Evolutionary conservation across 2,113 vertebrate genomes (phyloP).

Genomic region (Rhea americana): DNA sequence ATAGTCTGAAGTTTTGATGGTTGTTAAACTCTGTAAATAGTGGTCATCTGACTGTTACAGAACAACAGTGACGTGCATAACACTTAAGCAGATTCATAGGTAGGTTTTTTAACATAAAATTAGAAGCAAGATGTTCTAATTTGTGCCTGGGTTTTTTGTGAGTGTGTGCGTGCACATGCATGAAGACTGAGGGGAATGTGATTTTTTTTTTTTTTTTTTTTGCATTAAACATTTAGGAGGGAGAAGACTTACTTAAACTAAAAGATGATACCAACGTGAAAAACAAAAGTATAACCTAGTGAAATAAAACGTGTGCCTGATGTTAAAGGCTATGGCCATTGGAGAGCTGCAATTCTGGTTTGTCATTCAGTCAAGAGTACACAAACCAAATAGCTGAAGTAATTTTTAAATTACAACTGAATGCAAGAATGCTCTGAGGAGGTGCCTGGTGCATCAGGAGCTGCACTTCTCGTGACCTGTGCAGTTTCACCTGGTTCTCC

Average conservation of each 20-base stretch:
- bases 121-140: neutral
- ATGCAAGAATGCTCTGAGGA: neutral
- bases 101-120: neutral
- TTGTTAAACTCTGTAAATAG: neutral
- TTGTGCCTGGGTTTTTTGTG: neutral
- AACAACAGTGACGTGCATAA: neutral
- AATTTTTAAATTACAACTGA: neutral
- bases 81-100: neutral
- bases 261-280: no score
- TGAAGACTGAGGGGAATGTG: neutral
- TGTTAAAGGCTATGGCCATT: neutral
- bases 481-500: neutral
- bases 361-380: neutral
- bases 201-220: neutral
- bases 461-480: neutral
- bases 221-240: neutral
- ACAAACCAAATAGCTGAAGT: neutral
- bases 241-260: neutral
- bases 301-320: neutral
- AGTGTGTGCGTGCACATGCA: no score
- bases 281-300: neutral
- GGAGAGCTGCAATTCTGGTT: neutral
- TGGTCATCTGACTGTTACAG: neutral
- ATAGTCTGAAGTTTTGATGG: neutral
- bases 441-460: neutral